Percentiles rank a stretch among this genome's conserved stretches.
Conservation (phyloP, 2,797 vertebrate species). For the Coranthus polyacanthus region DNA sequence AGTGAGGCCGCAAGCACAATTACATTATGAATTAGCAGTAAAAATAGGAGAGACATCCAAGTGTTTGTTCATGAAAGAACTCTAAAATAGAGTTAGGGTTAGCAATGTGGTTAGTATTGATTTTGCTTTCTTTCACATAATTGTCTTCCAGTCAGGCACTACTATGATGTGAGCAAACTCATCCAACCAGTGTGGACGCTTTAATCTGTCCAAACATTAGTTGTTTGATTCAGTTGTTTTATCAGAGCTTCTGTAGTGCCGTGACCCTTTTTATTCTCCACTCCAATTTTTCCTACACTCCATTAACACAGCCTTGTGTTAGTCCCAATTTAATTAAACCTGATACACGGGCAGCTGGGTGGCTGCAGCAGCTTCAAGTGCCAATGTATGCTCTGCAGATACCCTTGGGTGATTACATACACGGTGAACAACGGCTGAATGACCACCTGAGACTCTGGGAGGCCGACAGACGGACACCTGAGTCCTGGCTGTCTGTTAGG, state of each 20-base stretch:
- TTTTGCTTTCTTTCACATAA: no score
- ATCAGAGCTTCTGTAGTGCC: not conserved
- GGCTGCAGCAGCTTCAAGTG: slow-evolving; percentile 13
- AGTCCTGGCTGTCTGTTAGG: slow-evolving; percentile 56
- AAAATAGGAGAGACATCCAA: no score
- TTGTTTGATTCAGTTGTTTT: not conserved
- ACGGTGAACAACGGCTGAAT: slow-evolving; percentile 23
- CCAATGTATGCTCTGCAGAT: slow-evolving; percentile 32
- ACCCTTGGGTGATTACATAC: slow-evolving; percentile 54
- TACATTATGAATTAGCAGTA: no score
- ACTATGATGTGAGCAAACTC: not conserved
- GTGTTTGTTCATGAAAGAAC: no score
- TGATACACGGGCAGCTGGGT: slow-evolving; percentile 50
- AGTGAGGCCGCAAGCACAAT: no score
- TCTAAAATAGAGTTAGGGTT: no score
- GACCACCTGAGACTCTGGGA: slow-evolving; percentile 62
- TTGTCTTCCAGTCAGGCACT: not conserved
- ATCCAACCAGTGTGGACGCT: no score
- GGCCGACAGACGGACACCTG: slow-evolving; percentile 55
- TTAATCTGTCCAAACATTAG: not conserved
- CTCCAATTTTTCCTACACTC: not conserved
- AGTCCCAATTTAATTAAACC: slow-evolving; percentile 45
- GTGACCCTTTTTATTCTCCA: not conserved
- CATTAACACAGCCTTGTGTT: slow-evolving; percentile 3
- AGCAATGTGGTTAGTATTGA: no score